Percentiles rank a stretch among this genome's conserved stretches.
phyloP scores from a whole-genome alignment of 2,797 vertebrate species.

The Morelia viridis region DNA sequence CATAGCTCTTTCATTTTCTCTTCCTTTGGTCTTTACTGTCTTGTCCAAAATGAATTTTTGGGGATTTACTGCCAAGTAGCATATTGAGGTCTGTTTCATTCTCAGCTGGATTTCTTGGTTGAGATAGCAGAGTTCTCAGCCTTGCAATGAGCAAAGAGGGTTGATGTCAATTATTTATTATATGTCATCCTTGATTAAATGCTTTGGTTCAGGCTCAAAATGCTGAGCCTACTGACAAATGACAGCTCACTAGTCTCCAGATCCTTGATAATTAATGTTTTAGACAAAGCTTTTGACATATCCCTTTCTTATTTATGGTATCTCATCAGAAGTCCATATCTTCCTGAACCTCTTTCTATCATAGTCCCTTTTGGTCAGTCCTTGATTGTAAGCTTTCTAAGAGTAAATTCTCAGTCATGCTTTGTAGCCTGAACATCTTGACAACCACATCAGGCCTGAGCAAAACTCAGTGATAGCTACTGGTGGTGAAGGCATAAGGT shows the following conservation, averaged over 20 bases:
- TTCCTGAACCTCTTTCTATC: not conserved
- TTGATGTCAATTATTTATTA: constrained; percentile 40
- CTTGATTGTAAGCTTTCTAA: not conserved
- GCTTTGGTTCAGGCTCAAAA: constrained; percentile 18
- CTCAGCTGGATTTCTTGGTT: constrained; percentile 11
- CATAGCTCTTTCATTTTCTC: not conserved
- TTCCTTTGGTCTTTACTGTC: not conserved
- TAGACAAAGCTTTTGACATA: constrained; percentile 3
- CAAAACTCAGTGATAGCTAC: not conserved
- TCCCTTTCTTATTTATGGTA: not conserved
- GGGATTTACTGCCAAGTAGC: not conserved
- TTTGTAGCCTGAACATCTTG: not conserved
- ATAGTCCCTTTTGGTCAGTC: not conserved
- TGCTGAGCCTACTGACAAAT: constrained; percentile 20
- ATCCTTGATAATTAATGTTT: not conserved
- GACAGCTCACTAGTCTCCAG: constrained; percentile 8
- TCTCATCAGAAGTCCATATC: not conserved
- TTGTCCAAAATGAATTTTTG: not conserved
- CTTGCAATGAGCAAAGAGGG: not conserved
- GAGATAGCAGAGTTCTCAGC: constrained; percentile 12
- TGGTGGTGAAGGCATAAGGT: not conserved
- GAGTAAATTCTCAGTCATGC: not conserved
- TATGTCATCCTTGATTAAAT: constrained; percentile 38
- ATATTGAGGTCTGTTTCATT: constrained; percentile 1
- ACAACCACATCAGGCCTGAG: not conserved